Evolutionary conservation across 2,113 vertebrate species (phyloP).

Genomic region (Oreochromis niloticus): DNA sequence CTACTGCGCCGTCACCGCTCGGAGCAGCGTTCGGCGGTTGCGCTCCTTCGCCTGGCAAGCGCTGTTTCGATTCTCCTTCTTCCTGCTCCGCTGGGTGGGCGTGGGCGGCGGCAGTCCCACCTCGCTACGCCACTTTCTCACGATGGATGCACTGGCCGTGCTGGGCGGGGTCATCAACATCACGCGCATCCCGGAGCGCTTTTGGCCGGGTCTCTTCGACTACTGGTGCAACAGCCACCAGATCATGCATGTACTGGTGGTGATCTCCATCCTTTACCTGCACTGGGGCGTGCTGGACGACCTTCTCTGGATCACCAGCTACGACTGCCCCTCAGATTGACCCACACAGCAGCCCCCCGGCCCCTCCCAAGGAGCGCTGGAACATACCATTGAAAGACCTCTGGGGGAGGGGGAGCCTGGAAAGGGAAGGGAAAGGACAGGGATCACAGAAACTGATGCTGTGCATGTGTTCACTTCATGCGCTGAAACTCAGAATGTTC

Average conservation of each 20-base stretch:
- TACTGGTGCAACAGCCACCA: constrained; percentile 96
- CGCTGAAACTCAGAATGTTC: constrained; percentile 53
- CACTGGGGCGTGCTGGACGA: constrained; percentile 90
- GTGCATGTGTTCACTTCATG: constrained; percentile 48
- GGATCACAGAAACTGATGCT: background rate
- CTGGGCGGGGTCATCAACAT: constrained; percentile 89
- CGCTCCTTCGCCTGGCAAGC: constrained; percentile 89
- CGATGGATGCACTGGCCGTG: constrained; percentile 86
- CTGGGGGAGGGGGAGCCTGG: background rate
- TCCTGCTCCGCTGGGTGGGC: constrained; percentile 81
- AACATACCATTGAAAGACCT: background rate
- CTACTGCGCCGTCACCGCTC: constrained; percentile 85
- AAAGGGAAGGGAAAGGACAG: background rate
- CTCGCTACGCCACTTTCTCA: constrained; percentile 84
- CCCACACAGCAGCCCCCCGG: background rate
- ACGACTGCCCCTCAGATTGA: constrained; percentile 82
- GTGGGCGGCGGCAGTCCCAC: constrained; percentile 84
- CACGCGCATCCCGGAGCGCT: constrained; percentile 84
- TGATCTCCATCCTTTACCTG: constrained; percentile 86
- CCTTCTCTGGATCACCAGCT: constrained; percentile 83
- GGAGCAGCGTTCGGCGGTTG: constrained; percentile 82
- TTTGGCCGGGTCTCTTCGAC: constrained; percentile 86
- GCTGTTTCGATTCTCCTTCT: constrained; percentile 85
- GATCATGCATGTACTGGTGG: constrained; percentile 92
- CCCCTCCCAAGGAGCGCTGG: background rate